Evolutionary conservation across 2,888 invertebrate species (phyloP).

Genomic region (Herminia tarsipennalis): DNA sequence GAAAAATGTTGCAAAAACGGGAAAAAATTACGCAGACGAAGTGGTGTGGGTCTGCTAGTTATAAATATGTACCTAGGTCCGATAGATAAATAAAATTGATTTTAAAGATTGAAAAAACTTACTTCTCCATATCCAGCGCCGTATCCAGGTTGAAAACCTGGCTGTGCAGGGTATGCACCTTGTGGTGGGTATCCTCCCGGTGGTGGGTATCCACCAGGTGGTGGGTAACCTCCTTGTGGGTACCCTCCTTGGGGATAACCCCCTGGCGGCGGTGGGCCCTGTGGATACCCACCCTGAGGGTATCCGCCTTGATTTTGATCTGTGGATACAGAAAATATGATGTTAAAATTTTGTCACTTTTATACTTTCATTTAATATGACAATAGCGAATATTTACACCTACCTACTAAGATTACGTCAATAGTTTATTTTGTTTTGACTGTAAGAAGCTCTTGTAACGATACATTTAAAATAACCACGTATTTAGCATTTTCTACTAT

Average conservation of each 20-base stretch:
- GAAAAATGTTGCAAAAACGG: no score
- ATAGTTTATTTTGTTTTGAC: no score
- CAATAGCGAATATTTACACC: no score
- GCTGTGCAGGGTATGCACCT: slow-evolving; percentile 26
- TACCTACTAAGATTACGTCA: no score
- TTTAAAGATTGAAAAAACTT: slow-evolving; percentile 29
- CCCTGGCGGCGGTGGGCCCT: slow-evolving; percentile 45
- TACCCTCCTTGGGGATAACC: slow-evolving; percentile 67
- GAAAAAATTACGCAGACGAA: no score
- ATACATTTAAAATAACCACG: no score
- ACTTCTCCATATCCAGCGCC: slow-evolving; percentile 73
- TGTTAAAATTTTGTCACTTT: neutral
- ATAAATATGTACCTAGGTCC: no score
- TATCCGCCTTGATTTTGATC: slow-evolving; percentile 72
- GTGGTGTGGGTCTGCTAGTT: no score
- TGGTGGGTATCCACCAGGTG: slow-evolving; percentile 57
- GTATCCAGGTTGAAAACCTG: slow-evolving; percentile 62
- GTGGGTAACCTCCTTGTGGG: slow-evolving; percentile 66
- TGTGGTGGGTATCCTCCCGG: slow-evolving; percentile 49
- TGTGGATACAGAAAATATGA: slow-evolving; percentile 31
- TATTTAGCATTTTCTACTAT: no score
- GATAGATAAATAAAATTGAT: neutral
- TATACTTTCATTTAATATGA: no score
- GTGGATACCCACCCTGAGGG: slow-evolving; percentile 66
- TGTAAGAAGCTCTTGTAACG: no score